These are phyloP conservation scores for Muscidifurax raptorellus DNA, from an alignment of 1,140 invertebrate species.

Conservation along the genomic window DNA sequence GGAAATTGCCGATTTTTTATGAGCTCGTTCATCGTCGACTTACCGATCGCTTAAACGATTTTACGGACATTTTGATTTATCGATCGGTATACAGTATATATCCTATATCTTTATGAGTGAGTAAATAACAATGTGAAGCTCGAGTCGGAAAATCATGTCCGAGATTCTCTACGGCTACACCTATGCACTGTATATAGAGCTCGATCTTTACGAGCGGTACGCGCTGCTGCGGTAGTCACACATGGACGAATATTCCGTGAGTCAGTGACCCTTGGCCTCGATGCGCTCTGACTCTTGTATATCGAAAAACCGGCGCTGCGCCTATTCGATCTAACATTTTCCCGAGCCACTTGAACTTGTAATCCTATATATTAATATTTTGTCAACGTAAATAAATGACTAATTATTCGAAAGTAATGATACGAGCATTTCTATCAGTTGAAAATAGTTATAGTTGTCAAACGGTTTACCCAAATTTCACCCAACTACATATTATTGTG, in stretches of 20 bases:
- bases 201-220: background rate
- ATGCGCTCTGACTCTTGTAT: background rate
- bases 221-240: background rate
- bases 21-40: too few relatives aligned
- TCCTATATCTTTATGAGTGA: background rate
- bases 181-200: background rate
- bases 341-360: background rate
- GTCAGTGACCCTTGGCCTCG: constrained; percentile 23
- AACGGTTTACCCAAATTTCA: too few relatives aligned
- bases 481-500: background rate
- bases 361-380: too few relatives aligned
- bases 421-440: too few relatives aligned
- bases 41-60: too few relatives aligned
- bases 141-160: background rate
- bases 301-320: background rate
- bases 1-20: too few relatives aligned
- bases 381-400: too few relatives aligned
- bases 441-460: too few relatives aligned
- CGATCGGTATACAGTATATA: background rate
- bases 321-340: background rate
- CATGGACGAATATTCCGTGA: constrained; percentile 15
- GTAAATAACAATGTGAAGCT: background rate
- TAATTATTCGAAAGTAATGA: too few relatives aligned
- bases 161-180: background rate
- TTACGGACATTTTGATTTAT: too few relatives aligned